Conservation (phyloP, 2,113 vertebrate genomes). For the Camelus dromedarius region DNA sequence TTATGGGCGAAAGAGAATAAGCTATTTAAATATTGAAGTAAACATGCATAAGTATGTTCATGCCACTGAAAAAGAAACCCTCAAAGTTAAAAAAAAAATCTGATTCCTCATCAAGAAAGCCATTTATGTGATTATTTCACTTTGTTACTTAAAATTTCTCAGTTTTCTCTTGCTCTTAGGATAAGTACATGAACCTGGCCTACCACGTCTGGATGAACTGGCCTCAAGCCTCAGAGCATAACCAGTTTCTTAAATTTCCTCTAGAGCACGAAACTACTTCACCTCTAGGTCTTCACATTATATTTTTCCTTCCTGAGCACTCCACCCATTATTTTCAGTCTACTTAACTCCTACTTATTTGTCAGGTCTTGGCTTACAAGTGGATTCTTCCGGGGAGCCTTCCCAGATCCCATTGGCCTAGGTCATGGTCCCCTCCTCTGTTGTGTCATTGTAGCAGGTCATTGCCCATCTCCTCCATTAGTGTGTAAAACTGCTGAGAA, state of each 20-base stretch:
- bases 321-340: neutral
- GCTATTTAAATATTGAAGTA: slow-evolving; percentile 41
- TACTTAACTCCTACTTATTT: neutral
- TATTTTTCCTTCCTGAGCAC: neutral
- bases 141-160: neutral
- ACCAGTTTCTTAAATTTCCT: neutral
- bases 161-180: neutral
- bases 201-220: neutral
- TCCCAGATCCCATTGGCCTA: neutral
- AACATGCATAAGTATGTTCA: neutral
- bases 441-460: neutral
- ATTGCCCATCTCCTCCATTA: neutral
- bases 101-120: slow-evolving; percentile 3
- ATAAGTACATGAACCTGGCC: neutral
- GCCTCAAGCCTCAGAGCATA: neutral
- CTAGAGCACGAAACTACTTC: neutral
- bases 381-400: neutral
- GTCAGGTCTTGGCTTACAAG: neutral
- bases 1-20: slow-evolving; percentile 28
- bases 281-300: neutral
- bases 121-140: neutral
- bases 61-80: neutral
- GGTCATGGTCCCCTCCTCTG: neutral
- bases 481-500: neutral
- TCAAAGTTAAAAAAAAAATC: neutral